phyloP scores from a whole-genome alignment of 2,888 invertebrate species.

The Drosophila anomalata region DNA sequence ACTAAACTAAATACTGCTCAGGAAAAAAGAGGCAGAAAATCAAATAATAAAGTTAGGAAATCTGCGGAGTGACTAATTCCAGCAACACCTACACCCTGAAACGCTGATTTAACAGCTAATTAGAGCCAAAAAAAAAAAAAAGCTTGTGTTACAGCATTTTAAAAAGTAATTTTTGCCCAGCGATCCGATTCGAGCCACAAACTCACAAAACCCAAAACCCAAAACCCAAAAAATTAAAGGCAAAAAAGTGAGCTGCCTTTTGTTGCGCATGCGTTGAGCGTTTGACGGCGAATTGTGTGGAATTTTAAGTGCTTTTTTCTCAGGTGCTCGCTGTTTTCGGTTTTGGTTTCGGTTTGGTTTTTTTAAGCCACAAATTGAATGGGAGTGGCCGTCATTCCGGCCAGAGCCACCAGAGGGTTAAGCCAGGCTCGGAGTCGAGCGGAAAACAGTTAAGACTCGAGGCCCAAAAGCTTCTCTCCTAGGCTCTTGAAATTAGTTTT shows the following conservation, averaged over 20 bases:
- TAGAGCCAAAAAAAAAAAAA: background rate
- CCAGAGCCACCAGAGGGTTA: conserved; percentile 3
- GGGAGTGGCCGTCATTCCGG: conserved; percentile 13
- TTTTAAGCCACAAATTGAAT: background rate
- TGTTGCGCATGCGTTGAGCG: conserved; percentile 68
- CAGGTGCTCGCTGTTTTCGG: conserved; percentile 12
- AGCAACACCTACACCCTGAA: conserved; percentile 2
- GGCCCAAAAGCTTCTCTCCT: too few species aligned
- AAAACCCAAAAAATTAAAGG: background rate
- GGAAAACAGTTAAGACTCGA: too few species aligned
- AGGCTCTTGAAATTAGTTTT: conserved; percentile 29
- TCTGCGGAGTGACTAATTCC: conserved; percentile 25
- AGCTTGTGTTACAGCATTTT: conserved; percentile 33
- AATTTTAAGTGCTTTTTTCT: conserved; percentile 42
- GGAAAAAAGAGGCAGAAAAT: conserved; percentile 32
- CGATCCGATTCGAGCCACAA: conserved; percentile 32
- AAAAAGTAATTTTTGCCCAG: conserved; percentile 36
- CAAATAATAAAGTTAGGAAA: conserved; percentile 17
- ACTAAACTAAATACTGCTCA: background rate
- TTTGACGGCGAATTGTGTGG: conserved; percentile 51
- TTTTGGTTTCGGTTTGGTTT: background rate
- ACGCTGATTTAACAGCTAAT: background rate
- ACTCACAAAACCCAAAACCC: background rate
- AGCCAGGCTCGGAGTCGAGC: conserved; percentile 2
- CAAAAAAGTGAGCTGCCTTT: conserved; percentile 25